phyloP scores from a whole-genome alignment of 1,140 invertebrate species.

The Streblospio benedicti region DNA sequence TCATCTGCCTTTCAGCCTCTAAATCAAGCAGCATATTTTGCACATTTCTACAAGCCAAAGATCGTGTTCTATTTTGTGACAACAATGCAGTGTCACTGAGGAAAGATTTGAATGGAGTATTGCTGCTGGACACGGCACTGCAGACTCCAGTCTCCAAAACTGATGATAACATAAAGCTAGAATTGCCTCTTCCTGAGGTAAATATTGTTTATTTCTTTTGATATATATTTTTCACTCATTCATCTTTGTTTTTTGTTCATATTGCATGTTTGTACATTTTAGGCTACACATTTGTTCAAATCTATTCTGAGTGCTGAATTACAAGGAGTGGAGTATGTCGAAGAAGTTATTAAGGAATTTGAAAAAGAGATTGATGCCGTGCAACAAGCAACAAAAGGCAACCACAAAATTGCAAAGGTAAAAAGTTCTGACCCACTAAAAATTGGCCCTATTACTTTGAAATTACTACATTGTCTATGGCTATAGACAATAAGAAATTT shows the following conservation, averaged over 20 bases:
- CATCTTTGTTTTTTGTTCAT: background rate
- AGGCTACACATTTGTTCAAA: constrained; percentile 69
- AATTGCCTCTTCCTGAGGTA: constrained; percentile 76
- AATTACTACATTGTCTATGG: too few species aligned
- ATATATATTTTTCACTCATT: too few species aligned
- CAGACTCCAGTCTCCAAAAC: constrained; percentile 62
- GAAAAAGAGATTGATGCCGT: constrained; percentile 62
- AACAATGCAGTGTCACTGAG: constrained; percentile 68
- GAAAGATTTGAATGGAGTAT: constrained; percentile 79
- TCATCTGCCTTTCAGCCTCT: constrained; percentile 46
- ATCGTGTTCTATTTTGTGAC: constrained; percentile 74
- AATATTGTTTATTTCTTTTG: constrained; percentile 9
- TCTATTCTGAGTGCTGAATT: constrained; percentile 64
- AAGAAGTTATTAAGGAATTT: constrained; percentile 68
- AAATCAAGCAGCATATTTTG: constrained; percentile 54
- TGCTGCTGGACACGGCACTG: constrained; percentile 75
- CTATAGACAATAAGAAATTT: too few species aligned
- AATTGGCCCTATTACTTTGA: too few species aligned
- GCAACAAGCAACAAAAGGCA: constrained; percentile 63
- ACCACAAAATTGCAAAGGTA: constrained; percentile 60
- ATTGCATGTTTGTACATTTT: background rate
- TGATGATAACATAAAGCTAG: constrained; percentile 70
- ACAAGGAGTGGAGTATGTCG: constrained; percentile 62
- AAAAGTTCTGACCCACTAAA: constrained; percentile 58
- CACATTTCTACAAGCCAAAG: constrained; percentile 66